These are phyloP conservation scores for Campopleginae sp. DNA, from an alignment of 2,888 invertebrate genomes.

Conservation along the genomic window DNA sequence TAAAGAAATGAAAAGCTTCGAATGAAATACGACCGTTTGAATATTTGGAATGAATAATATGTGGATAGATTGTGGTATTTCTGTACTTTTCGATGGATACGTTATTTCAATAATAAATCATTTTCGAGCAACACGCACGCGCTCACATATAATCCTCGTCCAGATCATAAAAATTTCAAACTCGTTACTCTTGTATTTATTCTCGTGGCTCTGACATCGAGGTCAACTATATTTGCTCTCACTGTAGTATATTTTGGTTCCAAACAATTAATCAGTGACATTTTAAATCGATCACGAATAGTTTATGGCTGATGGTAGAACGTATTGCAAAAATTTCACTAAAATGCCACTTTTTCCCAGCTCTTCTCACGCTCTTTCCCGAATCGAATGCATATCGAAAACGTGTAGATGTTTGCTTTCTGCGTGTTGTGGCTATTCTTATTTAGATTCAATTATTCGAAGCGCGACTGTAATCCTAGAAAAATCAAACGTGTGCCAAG, in stretches of 20 bases:
- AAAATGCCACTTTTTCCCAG: neutral
- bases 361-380: neutral
- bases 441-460: conserved; percentile 66
- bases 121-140: neutral
- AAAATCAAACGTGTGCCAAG: conserved; percentile 47
- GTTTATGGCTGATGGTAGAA: neutral
- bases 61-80: neutral
- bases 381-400: conserved; percentile 2
- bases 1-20: neutral
- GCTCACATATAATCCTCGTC: neutral
- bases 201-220: neutral
- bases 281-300: conserved; percentile 32
- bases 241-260: neutral
- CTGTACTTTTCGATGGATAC: neutral
- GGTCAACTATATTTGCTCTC: neutral
- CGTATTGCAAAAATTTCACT: neutral
- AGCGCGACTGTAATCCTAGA: conserved; percentile 52
- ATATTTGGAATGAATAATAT: neutral
- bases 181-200: conserved; percentile 12
- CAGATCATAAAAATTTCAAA: neutral
- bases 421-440: conserved; percentile 43
- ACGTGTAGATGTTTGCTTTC: neutral
- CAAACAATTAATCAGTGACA: neutral
- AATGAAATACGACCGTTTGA: neutral
- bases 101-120: neutral